Evolutionary conservation across 2,797 vertebrate genomes (phyloP).

Genomic region (Gadopsis marmoratus): DNA sequence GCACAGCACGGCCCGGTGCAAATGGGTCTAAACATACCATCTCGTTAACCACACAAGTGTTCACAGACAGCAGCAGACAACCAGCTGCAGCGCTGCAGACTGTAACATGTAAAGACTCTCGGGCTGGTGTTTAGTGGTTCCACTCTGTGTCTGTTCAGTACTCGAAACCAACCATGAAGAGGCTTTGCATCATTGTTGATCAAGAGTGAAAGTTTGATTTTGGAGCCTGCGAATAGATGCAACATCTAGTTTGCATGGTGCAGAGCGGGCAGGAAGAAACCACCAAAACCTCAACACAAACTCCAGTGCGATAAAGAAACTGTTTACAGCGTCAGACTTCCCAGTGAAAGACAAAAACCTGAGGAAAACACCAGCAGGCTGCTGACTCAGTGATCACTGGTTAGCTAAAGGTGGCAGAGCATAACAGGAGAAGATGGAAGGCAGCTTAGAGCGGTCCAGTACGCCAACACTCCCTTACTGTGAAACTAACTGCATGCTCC

Average conservation of each 20-base stretch:
- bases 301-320: not conserved
- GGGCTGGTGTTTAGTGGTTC: not conserved
- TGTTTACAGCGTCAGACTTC: not conserved
- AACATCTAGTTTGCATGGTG: not conserved
- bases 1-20: too few relatives aligned
- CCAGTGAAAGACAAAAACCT: constrained; percentile 11
- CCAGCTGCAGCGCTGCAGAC: not conserved
- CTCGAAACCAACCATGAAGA: constrained; percentile 7
- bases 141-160: not conserved
- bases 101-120: not conserved
- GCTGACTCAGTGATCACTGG: constrained; percentile 8
- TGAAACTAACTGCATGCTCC: not conserved
- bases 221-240: constrained; percentile 10
- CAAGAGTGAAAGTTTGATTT: constrained; percentile 49
- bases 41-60: constrained; percentile 21
- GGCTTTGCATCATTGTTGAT: not conserved
- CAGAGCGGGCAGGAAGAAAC: constrained; percentile 15
- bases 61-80: not conserved
- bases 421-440: not conserved
- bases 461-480: not conserved
- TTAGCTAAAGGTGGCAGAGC: not conserved
- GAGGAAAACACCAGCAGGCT: constrained; percentile 30
- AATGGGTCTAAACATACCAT: not conserved
- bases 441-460: not conserved
- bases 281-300: constrained; percentile 43